Conservation (phyloP, 2,888 invertebrate genomes). For the Calliopum simillimum region DNA sequence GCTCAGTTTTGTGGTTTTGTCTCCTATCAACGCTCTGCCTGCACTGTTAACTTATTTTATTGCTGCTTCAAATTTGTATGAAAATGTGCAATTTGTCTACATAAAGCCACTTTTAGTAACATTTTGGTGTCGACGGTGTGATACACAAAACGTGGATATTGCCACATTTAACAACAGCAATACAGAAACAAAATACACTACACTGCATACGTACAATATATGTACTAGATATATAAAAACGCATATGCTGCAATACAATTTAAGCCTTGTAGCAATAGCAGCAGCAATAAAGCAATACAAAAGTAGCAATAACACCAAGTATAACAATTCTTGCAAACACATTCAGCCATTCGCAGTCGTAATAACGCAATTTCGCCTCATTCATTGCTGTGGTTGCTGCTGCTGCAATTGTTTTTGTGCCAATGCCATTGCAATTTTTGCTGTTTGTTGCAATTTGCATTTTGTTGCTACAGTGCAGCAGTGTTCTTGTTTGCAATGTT, state of each 20-base stretch:
- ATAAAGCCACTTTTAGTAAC: neutral
- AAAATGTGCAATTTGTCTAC: constrained; percentile 17
- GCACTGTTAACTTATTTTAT: neutral
- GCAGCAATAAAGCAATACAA: constrained; percentile 1
- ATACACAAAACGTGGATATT: too few relatives aligned
- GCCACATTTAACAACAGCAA: too few relatives aligned
- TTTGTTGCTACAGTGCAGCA: constrained; percentile 28
- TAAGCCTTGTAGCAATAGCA: neutral
- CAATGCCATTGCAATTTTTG: constrained; percentile 62
- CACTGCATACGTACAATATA: too few relatives aligned
- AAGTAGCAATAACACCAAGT: constrained; percentile 13
- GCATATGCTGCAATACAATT: neutral
- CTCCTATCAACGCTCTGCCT: neutral
- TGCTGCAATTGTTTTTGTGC: constrained; percentile 45
- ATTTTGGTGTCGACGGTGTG: neutral
- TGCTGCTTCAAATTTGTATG: too few relatives aligned
- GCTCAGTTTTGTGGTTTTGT: neutral
- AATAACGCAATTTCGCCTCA: constrained; percentile 22
- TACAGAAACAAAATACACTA: neutral
- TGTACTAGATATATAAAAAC: neutral
- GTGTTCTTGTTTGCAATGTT: neutral
- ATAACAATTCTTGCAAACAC: constrained; percentile 43
- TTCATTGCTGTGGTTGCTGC: constrained; percentile 15
- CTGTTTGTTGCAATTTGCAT: constrained; percentile 49
- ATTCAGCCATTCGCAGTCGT: constrained; percentile 32